Evolutionary conservation across 1,140 invertebrate genomes (phyloP).

Genomic region (Micrasema longulum): DNA sequence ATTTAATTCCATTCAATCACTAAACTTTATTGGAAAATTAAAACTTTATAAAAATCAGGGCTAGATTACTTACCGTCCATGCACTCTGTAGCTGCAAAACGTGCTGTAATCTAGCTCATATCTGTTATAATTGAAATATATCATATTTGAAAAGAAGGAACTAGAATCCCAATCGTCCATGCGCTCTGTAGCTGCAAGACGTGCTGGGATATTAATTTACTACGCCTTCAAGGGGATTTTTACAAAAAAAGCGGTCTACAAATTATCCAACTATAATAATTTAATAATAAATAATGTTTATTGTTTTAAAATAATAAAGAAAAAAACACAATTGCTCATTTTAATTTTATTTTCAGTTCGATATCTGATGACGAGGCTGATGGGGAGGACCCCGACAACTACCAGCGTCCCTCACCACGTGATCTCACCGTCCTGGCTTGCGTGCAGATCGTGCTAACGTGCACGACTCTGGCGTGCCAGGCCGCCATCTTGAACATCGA

Average conservation of each 20-base stretch:
- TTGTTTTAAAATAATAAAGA: not conserved
- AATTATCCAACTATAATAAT: too few relatives aligned
- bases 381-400: slow-evolving; percentile 24
- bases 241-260: not conserved
- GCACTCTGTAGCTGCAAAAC: too few relatives aligned
- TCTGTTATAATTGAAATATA: too few relatives aligned
- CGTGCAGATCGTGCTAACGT: slow-evolving; percentile 46
- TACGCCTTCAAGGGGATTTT: not conserved
- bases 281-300: not conserved
- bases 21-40: not conserved
- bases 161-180: too few relatives aligned
- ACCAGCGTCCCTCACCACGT: slow-evolving; percentile 37
- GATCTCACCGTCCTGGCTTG: slow-evolving; percentile 46
- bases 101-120: too few relatives aligned
- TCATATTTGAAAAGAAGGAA: too few relatives aligned
- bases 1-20: not conserved
- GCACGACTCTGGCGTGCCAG: slow-evolving; percentile 44
- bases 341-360: slow-evolving; percentile 25
- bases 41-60: not conserved
- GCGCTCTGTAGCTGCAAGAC: too few relatives aligned
- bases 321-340: not conserved
- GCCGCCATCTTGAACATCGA: slow-evolving; percentile 38
- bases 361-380: slow-evolving; percentile 27
- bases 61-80: too few relatives aligned
- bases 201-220: too few relatives aligned